These are phyloP conservation scores for Helicolenus hilgendorfi DNA, from an alignment of 2,797 vertebrate genomes.

Conservation along the genomic window DNA sequence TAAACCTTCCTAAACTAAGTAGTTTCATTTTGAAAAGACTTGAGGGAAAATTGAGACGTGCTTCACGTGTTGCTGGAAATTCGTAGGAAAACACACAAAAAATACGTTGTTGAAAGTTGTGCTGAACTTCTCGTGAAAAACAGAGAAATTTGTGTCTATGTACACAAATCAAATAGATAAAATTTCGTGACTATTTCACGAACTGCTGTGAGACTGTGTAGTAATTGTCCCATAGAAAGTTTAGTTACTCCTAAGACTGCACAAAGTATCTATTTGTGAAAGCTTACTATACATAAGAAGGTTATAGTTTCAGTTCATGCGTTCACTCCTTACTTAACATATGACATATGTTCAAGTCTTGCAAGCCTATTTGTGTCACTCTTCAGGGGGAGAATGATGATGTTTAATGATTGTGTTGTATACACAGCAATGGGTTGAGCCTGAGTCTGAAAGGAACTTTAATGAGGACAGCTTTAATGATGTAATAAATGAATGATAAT, in stretches of 20 bases:
- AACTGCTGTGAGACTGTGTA: too few relatives aligned
- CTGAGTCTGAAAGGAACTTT: neutral
- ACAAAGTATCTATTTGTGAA: neutral
- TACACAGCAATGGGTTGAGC: conserved; percentile 4
- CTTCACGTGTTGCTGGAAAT: too few relatives aligned
- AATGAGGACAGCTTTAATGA: neutral
- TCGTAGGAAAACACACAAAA: too few relatives aligned
- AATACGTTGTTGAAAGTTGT: too few relatives aligned
- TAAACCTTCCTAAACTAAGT: too few relatives aligned
- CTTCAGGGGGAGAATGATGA: conserved; percentile 1
- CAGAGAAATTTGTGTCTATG: too few relatives aligned
- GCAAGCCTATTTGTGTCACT: conserved; percentile 4
- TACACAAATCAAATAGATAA: too few relatives aligned
- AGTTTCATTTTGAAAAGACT: too few relatives aligned
- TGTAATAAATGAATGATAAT: conserved; percentile 24
- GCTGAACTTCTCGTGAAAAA: too few relatives aligned
- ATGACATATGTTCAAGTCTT: neutral
- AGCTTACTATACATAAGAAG: neutral
- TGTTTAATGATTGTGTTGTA: conserved; percentile 4
- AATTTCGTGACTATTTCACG: too few relatives aligned
- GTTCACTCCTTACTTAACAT: neutral
- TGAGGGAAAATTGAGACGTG: too few relatives aligned
- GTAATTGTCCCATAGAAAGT: neutral
- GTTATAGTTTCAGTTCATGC: neutral
- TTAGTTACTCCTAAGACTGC: neutral